Evolutionary conservation across 2,113 vertebrate species (phyloP), one percentile per base, ranked within the genome.

Genomic region (Laterallus jamaicensis): DNA sequence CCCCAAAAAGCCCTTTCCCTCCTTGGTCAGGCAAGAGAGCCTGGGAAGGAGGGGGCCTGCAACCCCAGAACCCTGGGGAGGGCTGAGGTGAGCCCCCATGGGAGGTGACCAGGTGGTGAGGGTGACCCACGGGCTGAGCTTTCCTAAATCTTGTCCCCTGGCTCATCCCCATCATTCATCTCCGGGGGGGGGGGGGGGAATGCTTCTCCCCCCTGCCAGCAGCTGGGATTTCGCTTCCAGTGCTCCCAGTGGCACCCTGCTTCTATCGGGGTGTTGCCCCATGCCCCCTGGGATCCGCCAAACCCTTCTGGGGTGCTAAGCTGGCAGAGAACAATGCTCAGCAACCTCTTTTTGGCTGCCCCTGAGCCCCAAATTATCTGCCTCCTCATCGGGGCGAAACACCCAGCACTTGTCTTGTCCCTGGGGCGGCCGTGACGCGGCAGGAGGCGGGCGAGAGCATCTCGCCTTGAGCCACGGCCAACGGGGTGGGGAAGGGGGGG

Each of bases 261-360:
- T 69, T 58, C 18, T 15, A 24, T 3, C 2, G 19, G 28, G 54
- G 22, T 9, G 35, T 5, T 60, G 32, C 83, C 31, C 49, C 29
- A 6, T 0, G 1, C 15, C 4, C 0, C 54, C 9, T 10, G 4
- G 12, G 26, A 32, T 7, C 47, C 1, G 3, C 1, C 49, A 8
- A 40, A 2, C 11, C 55, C 55, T 14, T 2, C 20, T 7, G 2
- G 0, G 6, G 8, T 5, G 8, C 58, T 4, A 44, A 15, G 55
- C 49, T 12, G 42, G 16, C 15, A 7, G 42, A 24, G 24, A 76
- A 6, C 1, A 14, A 0, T 12, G 59, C 64, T 3, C 29, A 4
- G 28, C 54, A 24, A 26, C 13, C 9, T 15, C 18, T 39, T 66
- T 37, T 12, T 4, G 8, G 3, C 64, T 56, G 29, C 66, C 44